Evolutionary conservation across 1,140 invertebrate species (phyloP).

Genomic region (Drosophila seguyi): DNA sequence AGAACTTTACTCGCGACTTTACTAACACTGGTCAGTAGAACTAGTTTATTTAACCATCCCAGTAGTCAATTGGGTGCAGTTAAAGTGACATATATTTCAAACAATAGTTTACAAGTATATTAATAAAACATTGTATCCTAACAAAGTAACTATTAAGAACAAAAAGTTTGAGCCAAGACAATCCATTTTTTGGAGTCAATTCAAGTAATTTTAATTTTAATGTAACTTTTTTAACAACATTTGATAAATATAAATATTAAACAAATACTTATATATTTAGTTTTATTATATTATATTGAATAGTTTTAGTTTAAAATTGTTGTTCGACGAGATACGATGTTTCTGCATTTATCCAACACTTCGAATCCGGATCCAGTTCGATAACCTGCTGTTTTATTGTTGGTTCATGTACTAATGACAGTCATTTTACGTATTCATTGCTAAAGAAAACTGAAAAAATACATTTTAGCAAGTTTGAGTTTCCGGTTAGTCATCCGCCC

Average conservation of each 20-base stretch:
- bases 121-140: not conserved
- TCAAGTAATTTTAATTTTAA: no score
- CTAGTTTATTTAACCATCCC: conserved; percentile 26
- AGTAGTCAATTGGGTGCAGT: not conserved
- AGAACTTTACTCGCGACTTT: not conserved
- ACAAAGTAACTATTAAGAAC: no score
- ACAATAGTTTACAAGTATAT: not conserved
- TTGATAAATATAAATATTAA: not conserved
- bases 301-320: not conserved
- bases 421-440: conserved; percentile 65
- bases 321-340: not conserved
- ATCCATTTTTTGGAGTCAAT: no score
- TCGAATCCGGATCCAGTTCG: conserved; percentile 31
- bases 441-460: conserved; percentile 54
- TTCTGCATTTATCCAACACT: conserved; percentile 20
- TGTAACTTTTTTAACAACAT: no score
- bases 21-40: conserved; percentile 25
- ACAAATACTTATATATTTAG: no score
- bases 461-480: conserved; percentile 27
- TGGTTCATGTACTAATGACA: conserved; percentile 54
- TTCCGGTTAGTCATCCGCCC: conserved; percentile 47
- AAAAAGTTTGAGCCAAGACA: no score
- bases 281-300: not conserved
- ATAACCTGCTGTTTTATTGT: conserved; percentile 49
- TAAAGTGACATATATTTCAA: not conserved